A percentile compares a stretch with the other conserved stretches of the same genome.
Conservation (phyloP, 1,140 invertebrate genomes). For the Brachionus plicatilis region DNA sequence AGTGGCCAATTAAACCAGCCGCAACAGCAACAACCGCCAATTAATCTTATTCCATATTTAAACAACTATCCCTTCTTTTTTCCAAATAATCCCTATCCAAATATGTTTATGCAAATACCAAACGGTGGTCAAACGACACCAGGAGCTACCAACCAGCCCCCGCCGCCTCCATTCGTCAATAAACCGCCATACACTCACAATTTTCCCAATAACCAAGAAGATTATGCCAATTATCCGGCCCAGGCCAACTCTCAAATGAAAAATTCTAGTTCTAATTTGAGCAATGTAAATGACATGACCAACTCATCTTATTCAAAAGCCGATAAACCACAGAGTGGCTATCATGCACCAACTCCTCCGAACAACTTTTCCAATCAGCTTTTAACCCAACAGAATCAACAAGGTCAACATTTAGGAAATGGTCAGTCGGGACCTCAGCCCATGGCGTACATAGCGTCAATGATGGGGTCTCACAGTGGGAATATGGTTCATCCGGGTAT, state of each 20-base stretch:
- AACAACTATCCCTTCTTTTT: conserved; percentile 38
- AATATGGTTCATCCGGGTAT: conserved; percentile 19
- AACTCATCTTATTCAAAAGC: not conserved
- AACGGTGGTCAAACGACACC: conserved; percentile 1
- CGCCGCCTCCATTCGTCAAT: not conserved
- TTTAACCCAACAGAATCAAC: not conserved
- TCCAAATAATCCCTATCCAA: conserved; percentile 16
- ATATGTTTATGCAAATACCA: conserved; percentile 29
- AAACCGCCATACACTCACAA: conserved; percentile 14
- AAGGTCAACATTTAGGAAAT: not conserved
- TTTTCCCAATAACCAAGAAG: conserved; percentile 10
- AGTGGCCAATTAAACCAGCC: not conserved
- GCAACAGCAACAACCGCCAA: conserved; percentile 29
- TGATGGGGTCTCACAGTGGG: conserved; percentile 4
- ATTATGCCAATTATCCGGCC: not conserved
- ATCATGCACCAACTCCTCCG: conserved; percentile 13
- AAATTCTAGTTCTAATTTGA: conserved; percentile 26
- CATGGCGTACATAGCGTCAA: conserved; percentile 7
- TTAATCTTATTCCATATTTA: conserved; percentile 32
- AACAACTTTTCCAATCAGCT: not conserved
- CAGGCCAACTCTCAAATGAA: not conserved
- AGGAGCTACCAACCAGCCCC: not conserved
- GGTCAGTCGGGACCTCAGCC: not conserved
- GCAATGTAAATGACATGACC: conserved; percentile 8
- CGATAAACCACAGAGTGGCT: conserved; percentile 3